Percentiles rank a stretch among this genome's conserved stretches.
Conservation (phyloP, 2,797 vertebrate genomes). For the Discoglossus pictus region DNA sequence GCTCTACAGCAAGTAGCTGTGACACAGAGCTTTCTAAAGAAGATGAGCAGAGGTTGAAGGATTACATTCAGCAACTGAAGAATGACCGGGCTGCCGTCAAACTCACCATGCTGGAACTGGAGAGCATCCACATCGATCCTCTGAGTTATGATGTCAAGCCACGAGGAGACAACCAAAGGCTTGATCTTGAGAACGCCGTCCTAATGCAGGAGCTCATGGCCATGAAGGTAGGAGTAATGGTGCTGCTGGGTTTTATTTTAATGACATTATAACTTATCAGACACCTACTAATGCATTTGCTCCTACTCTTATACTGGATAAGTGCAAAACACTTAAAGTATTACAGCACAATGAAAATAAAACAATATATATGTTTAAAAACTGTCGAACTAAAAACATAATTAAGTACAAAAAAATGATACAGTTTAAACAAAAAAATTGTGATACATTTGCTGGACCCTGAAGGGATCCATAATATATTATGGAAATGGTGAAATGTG, state of each 20-base stretch:
- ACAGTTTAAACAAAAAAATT: too few species aligned
- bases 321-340: too few species aligned
- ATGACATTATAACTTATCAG: too few species aligned
- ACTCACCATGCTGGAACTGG: slow-evolving; percentile 84
- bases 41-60: slow-evolving; percentile 83
- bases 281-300: too few species aligned
- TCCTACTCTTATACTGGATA: too few species aligned
- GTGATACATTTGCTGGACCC: too few species aligned
- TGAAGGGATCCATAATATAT: too few species aligned
- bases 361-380: too few species aligned
- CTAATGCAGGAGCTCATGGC: slow-evolving; percentile 90
- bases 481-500: too few species aligned
- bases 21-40: slow-evolving; percentile 85
- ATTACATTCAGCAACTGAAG: slow-evolving; percentile 84
- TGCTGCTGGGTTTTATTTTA: not conserved
- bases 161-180: slow-evolving; percentile 78
- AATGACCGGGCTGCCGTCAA: slow-evolving; percentile 84
- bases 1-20: slow-evolving; percentile 84
- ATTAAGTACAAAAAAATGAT: too few species aligned
- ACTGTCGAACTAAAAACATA: too few species aligned
- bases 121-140: slow-evolving; percentile 84
- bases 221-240: slow-evolving; percentile 76
- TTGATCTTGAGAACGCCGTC: slow-evolving; percentile 85
- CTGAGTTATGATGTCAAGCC: slow-evolving; percentile 81
- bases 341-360: too few species aligned